Percentiles rank a stretch among this genome's conserved stretches.
phyloP scores from a whole-genome alignment of 2,888 invertebrate species.

The Meghimatium bilineatum region DNA sequence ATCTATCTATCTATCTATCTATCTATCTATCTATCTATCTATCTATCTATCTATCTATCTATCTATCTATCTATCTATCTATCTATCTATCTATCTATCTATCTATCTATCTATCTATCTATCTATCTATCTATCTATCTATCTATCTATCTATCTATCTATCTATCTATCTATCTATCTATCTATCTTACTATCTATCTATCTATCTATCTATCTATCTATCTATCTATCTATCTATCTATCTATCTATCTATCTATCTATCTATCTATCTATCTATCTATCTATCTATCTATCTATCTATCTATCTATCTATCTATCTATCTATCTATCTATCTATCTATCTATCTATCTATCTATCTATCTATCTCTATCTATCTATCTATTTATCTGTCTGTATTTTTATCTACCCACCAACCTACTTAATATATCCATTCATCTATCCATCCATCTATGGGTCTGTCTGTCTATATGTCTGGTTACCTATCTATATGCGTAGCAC shows the following conservation, averaged over 20 bases:
- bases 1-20: not conserved
- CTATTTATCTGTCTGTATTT: not conserved
- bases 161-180: conserved; percentile 2
- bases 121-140: conserved; percentile 1
- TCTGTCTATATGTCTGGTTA: too few relatives aligned
- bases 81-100: conserved; percentile 1
- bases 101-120: conserved; percentile 1
- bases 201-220: too few relatives aligned
- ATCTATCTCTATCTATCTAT: not conserved
- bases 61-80: conserved; percentile 1
- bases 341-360: not conserved
- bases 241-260: not conserved
- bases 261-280: not conserved
- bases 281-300: not conserved
- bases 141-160: conserved; percentile 1
- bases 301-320: not conserved
- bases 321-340: not conserved
- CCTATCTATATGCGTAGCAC: too few relatives aligned
- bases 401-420: conserved; percentile 1
- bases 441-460: too few relatives aligned
- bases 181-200: not conserved
- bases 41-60: conserved; percentile 1
- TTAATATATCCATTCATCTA: not conserved
- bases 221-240: too few relatives aligned
- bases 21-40: conserved; percentile 1